These are phyloP conservation scores for Acrocyrtus sp. DNA, from an alignment of 2,888 invertebrate species.

Conservation along the genomic window DNA sequence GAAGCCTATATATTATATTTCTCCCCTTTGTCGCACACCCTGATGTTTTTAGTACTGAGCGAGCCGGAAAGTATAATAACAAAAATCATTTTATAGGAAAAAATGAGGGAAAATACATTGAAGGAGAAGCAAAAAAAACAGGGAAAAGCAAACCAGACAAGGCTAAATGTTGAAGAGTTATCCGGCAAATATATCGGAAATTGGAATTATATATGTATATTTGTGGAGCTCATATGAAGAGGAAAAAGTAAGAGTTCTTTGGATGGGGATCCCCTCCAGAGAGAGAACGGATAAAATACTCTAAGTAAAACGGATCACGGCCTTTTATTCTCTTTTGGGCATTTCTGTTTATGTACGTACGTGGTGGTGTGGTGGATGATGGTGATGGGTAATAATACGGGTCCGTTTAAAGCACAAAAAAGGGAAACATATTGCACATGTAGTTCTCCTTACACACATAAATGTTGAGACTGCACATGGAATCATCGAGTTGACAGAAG, in stretches of 20 bases:
- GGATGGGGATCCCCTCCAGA: slow-evolving; percentile 32
- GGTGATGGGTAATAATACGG: slow-evolving; percentile 15
- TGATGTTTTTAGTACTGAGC: slow-evolving; percentile 3
- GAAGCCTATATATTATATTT: too few species aligned
- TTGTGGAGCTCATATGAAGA: slow-evolving; percentile 2
- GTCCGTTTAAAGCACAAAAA: too few species aligned
- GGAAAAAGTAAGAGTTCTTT: slow-evolving; percentile 15
- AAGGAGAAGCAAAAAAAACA: neutral
- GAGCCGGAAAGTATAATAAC: slow-evolving; percentile 15
- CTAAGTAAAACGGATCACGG: slow-evolving; percentile 49
- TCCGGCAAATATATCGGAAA: neutral
- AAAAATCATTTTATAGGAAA: slow-evolving; percentile 23
- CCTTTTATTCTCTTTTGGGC: slow-evolving; percentile 45
- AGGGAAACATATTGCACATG: too few species aligned
- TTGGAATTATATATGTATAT: too few species aligned
- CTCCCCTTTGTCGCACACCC: neutral
- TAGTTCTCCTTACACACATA: too few species aligned
- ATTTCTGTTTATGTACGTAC: slow-evolving; percentile 15
- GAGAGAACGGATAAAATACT: slow-evolving; percentile 20
- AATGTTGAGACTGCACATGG: too few species aligned
- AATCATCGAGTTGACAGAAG: slow-evolving; percentile 44
- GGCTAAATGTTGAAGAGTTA: slow-evolving; percentile 31
- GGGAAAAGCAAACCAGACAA: too few species aligned
- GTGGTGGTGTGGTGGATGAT: slow-evolving; percentile 22
- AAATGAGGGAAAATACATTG: slow-evolving; percentile 13